phyloP scores from a whole-genome alignment of 2,113 vertebrate species.

The Passerina amoena region DNA sequence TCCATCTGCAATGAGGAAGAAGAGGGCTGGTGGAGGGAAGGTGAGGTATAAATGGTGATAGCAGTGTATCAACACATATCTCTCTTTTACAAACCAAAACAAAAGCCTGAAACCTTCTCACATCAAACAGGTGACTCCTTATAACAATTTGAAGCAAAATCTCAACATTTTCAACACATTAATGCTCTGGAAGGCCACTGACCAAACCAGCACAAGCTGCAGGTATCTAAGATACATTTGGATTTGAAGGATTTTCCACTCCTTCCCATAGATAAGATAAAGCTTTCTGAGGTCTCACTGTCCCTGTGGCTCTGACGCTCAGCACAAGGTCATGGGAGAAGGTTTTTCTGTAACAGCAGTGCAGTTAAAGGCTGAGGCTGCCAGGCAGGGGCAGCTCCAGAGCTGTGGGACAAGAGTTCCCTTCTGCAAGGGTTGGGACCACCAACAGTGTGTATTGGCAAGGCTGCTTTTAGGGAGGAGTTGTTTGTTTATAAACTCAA shows the following conservation, averaged over 20 bases:
- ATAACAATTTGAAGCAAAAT: neutral
- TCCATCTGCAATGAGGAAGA: neutral
- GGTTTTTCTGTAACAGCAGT: neutral
- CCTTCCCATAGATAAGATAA: neutral
- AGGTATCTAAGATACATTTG: neutral
- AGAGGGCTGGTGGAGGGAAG: neutral
- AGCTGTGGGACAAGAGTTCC: neutral
- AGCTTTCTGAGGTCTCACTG: neutral
- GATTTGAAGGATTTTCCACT: neutral
- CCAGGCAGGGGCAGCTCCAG: neutral
- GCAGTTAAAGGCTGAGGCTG: neutral
- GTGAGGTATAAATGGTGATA: neutral
- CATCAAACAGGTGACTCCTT: neutral
- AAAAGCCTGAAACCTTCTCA: neutral
- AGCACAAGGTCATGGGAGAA: neutral
- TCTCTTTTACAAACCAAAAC: neutral
- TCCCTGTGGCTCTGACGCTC: neutral
- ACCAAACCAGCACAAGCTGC: neutral
- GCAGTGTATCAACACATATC: accelerated
- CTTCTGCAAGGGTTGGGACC: neutral
- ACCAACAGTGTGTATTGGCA: constrained; percentile 16
- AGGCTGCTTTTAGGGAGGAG: neutral
- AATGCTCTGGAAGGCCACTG: neutral
- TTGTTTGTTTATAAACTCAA: constrained; percentile 41
- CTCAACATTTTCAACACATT: neutral